Base-by-base conservation (phyloP, 2,113 vertebrate genomes). In the Ammospiza nelsoni region DNA sequence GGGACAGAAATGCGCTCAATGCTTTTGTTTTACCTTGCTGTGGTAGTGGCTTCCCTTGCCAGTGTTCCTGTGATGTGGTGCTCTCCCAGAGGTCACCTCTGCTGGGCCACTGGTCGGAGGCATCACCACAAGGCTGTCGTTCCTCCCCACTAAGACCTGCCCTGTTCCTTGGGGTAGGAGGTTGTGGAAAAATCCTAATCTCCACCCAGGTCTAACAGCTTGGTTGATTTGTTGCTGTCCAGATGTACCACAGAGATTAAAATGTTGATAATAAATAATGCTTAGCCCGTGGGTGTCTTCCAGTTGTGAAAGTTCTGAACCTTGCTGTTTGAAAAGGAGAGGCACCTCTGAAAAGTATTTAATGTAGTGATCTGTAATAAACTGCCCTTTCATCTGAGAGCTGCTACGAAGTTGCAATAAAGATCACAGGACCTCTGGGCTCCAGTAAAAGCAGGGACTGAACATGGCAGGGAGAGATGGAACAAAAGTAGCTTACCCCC, bases 81-180 rank as follows among this genome's bases (percentile, higher is more conserved):
- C 19, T 81, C 31, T 27, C 29, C 15, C 7, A 39, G 46, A 43
- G 41, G 41, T 29, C 46, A 22, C 23, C 19, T 78, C 57, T 13
- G 2, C 1, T 0, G 2, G 3, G 21, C 51, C 12, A 0, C 68
- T 27, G 23, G 12, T 0, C 0, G 18, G 48, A 74, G 31, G 18
- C 18, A 1, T 46, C 44, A 5, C 37, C 29, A 39, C 0, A 0
- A 48, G 33, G 37, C 29, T 77, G 2, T 35, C 11, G 0, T 51
- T 87, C n/a, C 55, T 83, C 12, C 46, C 15, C 2, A 0, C 63
- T 13, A 2, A 52, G 48, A 10, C 17, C 39, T 69, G 65, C 43
- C 52, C 15, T 27, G 6, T 63, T 68, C 29, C 25, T 58, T 14
- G 52, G 57, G 57, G 10, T 43, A 65, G 17, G 43, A 5, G 24